These are phyloP conservation scores for Panorpa germanica DNA, from an alignment of 2,888 invertebrate genomes.

Conservation along the genomic window DNA sequence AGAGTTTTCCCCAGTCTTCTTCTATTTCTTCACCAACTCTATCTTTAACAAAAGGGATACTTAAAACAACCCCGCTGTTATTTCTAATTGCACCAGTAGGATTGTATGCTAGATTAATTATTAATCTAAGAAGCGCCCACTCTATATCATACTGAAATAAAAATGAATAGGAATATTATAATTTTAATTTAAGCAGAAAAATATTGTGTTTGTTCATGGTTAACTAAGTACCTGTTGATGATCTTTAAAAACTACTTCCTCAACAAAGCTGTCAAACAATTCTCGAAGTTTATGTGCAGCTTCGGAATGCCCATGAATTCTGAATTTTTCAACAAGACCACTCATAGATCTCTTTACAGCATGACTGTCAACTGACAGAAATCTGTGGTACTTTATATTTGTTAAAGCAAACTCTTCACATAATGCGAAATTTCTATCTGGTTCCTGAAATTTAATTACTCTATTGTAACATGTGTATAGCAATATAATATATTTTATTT, in stretches of 20 bases:
- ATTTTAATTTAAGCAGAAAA: slow-evolving; percentile 20
- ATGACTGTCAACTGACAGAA: slow-evolving; percentile 25
- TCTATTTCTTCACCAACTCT: slow-evolving; percentile 8
- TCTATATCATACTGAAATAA: no score
- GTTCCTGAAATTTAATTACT: slow-evolving; percentile 16
- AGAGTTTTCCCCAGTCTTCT: slow-evolving; percentile 13
- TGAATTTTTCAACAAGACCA: slow-evolving; percentile 26
- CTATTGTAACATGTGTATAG: not conserved
- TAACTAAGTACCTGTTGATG: slow-evolving; percentile 16
- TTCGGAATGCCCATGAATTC: slow-evolving; percentile 25
- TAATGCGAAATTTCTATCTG: slow-evolving; percentile 21
- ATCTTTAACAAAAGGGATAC: slow-evolving; percentile 13
- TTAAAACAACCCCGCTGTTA: not conserved
- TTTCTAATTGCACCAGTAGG: slow-evolving; percentile 18
- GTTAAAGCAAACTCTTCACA: slow-evolving; percentile 23
- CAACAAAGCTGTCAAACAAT: slow-evolving; percentile 18
- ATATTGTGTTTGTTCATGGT: slow-evolving; percentile 12
- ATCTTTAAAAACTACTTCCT: slow-evolving; percentile 17
- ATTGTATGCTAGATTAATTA: slow-evolving; percentile 23
- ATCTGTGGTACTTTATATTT: slow-evolving; percentile 26
- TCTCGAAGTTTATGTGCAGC: slow-evolving; percentile 23
- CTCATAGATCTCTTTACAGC: slow-evolving; percentile 24
- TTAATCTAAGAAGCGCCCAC: slow-evolving; percentile 27
- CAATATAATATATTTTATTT: not conserved
- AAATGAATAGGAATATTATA: slow-evolving; percentile 21